A percentile compares a stretch with the other conserved stretches of the same genome.
phyloP scores from a whole-genome alignment of 1,140 invertebrate genomes.

The Lerema accius region DNA sequence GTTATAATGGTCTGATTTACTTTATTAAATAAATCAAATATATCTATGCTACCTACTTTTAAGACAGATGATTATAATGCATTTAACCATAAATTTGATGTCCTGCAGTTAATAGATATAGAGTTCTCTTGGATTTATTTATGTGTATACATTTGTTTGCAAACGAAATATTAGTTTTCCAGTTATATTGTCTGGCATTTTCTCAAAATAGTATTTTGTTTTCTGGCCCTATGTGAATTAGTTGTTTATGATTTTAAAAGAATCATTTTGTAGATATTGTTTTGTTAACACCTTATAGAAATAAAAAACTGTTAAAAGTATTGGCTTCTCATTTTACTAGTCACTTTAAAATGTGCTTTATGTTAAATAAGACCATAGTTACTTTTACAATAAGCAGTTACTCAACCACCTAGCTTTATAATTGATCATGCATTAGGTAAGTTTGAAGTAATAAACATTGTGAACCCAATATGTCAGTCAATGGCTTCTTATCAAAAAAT shows the following conservation, averaged over 20 bases:
- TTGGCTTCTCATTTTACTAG: constrained; percentile 11
- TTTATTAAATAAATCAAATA: constrained; percentile 29
- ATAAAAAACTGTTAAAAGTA: constrained; percentile 47
- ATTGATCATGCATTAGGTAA: no score
- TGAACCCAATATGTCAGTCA: no score
- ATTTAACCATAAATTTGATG: constrained; percentile 29
- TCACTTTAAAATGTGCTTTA: no score
- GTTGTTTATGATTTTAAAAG: constrained; percentile 49
- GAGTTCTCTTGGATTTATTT: not conserved
- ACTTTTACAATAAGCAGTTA: not conserved
- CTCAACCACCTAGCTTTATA: no score
- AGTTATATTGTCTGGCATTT: constrained; percentile 22
- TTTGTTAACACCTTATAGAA: constrained; percentile 55
- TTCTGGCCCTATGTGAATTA: constrained; percentile 25
- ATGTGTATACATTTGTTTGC: no score
- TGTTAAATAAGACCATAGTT: no score
- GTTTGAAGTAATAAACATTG: no score
- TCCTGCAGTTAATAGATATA: constrained; percentile 1
- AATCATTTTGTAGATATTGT: constrained; percentile 52
- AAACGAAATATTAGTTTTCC: constrained; percentile 14
- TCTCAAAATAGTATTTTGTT: constrained; percentile 26
- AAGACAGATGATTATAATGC: constrained; percentile 23
- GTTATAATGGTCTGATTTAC: constrained; percentile 25
- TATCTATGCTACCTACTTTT: constrained; percentile 15
- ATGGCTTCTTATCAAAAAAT: no score